phyloP scores from a whole-genome alignment of 2,113 vertebrate genomes.

The Grus americana region DNA sequence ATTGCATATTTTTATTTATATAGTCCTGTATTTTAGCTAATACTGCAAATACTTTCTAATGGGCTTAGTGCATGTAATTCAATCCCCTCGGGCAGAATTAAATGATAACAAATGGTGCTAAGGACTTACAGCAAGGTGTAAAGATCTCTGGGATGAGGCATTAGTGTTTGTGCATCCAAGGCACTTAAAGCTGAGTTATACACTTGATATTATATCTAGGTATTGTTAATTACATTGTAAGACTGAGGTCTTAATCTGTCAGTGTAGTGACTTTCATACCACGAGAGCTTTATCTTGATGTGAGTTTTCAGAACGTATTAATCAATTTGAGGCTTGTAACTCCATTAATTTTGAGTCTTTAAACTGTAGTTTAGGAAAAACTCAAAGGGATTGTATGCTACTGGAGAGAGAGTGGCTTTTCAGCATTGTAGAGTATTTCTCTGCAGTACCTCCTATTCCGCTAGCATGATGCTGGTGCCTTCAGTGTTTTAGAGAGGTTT shows the following conservation, averaged over 20 bases:
- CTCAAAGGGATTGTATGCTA: neutral
- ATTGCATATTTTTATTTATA: neutral
- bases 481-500: neutral
- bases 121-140: neutral
- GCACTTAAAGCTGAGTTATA: neutral
- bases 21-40: neutral
- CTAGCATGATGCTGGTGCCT: rapidly evolving
- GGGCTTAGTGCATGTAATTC: neutral
- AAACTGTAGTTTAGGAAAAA: neutral
- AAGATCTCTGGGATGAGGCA: neutral
- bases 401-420: neutral
- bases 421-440: rapidly evolving
- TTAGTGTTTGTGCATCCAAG: neutral
- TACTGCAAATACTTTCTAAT: neutral
- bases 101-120: neutral
- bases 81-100: neutral
- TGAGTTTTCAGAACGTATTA: neutral
- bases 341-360: neutral
- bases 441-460: rapidly evolving
- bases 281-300: neutral
- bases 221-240: neutral
- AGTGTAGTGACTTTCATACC: neutral
- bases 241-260: neutral
- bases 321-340: neutral
- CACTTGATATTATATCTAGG: neutral